Evolutionary conservation across 2,888 invertebrate genomes (phyloP), one percentile per base, ranked within the genome.

Genomic region (Ophion slaviceki): DNA sequence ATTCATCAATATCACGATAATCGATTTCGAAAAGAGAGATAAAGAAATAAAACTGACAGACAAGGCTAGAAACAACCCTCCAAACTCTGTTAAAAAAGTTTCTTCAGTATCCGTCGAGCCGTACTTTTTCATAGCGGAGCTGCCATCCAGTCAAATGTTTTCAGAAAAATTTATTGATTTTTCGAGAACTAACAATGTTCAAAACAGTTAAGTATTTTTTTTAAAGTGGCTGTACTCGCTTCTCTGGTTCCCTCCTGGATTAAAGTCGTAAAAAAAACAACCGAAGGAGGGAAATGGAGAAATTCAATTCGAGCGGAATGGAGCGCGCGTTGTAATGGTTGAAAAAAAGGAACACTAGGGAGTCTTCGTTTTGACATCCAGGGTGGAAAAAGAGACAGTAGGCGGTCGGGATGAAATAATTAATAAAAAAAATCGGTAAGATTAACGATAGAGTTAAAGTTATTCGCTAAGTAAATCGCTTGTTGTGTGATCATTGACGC

Each of bases 401-500:
- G 74, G 53, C 72, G 61, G 57, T 36, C 17, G 71, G 36, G 78
- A 78, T 71, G 67, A 68, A 80, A 75, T 68, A 47, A 75, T 45
- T 78, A 81, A 72, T 57, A 74, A 78, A 79, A 84, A 81, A 85
- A 82, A 40, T 76, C 59, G 40, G 61, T 80, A 82, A 72, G 79
- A 70, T 77, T 80, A 87, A 87, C 40, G 77, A 87, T 88, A 88
- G 72, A 78, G 87, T 89, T 90, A 85, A 87, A 86, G 82, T 87
- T 57, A 86, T 87, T 87, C 79, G 86, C 85, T 87, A 88, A 88
- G 84, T 89, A 74, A 89, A 89, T 88, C 83, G 88, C 89, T 90
- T 90, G 88, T 84, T 88, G 90, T 88, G 88, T 87, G 88, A 89
- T 74, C 87, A 88, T 88, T 85, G 66, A 83, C 82, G 88, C 86